Percentiles rank a stretch among this genome's conserved stretches.
phyloP scores from a whole-genome alignment of 2,113 vertebrate genomes.

The Dromaius novaehollandiae region DNA sequence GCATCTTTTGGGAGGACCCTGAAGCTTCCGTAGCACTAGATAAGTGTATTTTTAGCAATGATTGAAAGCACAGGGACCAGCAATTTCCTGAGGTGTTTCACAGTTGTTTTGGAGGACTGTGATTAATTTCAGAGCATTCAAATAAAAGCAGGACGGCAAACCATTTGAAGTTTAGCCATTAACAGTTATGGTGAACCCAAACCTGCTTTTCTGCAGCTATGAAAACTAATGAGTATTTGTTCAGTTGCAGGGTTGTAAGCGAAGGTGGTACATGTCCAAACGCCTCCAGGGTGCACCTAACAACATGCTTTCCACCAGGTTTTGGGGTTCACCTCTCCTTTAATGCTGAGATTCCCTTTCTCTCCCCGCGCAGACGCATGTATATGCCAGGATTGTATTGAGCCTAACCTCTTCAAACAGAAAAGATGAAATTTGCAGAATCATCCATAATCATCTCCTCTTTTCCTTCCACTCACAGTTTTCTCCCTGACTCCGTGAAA shows the following conservation, averaged over 20 bases:
- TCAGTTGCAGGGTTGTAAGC: background rate
- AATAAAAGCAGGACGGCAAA: background rate
- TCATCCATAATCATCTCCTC: background rate
- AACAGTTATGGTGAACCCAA: background rate
- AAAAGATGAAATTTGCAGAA: background rate
- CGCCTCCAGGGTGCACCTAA: background rate
- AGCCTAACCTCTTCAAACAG: background rate
- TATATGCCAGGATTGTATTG: background rate
- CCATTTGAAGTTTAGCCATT: background rate
- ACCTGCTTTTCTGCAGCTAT: background rate
- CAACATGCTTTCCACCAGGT: background rate
- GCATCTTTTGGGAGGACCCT: background rate
- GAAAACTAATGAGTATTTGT: background rate
- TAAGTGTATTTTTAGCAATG: background rate
- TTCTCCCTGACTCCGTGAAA: background rate
- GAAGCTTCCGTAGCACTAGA: background rate
- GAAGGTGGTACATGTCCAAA: background rate
- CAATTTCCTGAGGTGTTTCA: background rate
- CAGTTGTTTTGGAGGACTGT: background rate
- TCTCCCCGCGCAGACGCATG: background rate
- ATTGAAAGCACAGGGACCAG: background rate
- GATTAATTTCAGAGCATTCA: background rate
- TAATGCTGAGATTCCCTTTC: background rate
- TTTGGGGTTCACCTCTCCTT: background rate
- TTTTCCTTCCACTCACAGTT: background rate